phyloP scores from a whole-genome alignment of 2,888 invertebrate genomes.

The Dascillus cervinus region DNA sequence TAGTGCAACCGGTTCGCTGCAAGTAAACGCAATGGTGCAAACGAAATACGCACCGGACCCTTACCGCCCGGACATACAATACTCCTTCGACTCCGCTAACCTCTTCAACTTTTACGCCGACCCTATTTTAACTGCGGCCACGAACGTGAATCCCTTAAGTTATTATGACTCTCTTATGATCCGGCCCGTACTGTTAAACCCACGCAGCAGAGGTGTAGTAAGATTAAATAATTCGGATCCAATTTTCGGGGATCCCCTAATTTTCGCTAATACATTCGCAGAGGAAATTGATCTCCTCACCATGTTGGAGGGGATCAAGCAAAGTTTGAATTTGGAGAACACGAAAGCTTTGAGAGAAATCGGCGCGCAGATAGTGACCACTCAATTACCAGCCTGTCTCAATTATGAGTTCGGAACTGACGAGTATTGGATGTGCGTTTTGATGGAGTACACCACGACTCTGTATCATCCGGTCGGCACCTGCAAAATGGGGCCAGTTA shows the following conservation, averaged over 20 bases:
- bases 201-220: conserved; percentile 56
- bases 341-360: conserved; percentile 52
- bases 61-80: conserved; percentile 58
- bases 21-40: conserved; percentile 53
- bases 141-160: conserved; percentile 47
- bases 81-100: conserved; percentile 53
- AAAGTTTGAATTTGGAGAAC: conserved; percentile 50
- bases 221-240: conserved; percentile 63
- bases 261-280: conserved; percentile 62
- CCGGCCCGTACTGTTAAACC: conserved; percentile 54
- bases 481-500: conserved; percentile 61
- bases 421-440: conserved; percentile 59
- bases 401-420: conserved; percentile 51
- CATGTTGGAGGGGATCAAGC: conserved; percentile 54
- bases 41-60: conserved; percentile 45
- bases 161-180: conserved; percentile 56
- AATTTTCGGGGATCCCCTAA: conserved; percentile 59
- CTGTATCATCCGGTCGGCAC: conserved; percentile 64
- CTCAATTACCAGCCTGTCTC: conserved; percentile 53
- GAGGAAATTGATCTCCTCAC: conserved; percentile 55
- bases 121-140: conserved; percentile 40
- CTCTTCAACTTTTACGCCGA: conserved; percentile 52
- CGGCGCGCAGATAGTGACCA: conserved; percentile 49
- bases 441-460: conserved; percentile 59
- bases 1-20: conserved; percentile 48